Evolutionary conservation across 1,140 invertebrate genomes (phyloP), one percentile per base, ranked within the genome.

Genomic region (Calliphora vicina): DNA sequence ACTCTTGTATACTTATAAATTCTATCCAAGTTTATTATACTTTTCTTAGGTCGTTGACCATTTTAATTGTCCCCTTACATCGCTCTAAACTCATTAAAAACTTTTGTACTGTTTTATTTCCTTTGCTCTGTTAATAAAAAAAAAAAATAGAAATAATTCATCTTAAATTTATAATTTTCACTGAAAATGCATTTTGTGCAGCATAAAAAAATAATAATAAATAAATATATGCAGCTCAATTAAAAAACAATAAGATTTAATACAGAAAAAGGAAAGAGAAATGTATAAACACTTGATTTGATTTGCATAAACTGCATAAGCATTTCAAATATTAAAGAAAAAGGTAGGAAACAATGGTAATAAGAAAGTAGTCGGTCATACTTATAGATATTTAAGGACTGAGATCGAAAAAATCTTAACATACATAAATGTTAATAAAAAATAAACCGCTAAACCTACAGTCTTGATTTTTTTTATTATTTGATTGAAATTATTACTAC

Each of bases 221-320:
- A 35, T 2, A 35, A 2, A 2, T 35, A 35, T 67, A 67, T 67
- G 15, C 57, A 23, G 57, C 57, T 67, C 61, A 67, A 67, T 67
- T 67, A 25, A 67, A 67, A 67, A 67, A 67, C 61, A 67, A 67
- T 67, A 20, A 67, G 20, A 67, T 67, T 67, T 67, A 67, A 67
- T 5, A 23, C n/a, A 10, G 50, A 61, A 23, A 23, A 67, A 67
- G 61, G n/a, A 23, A 67, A 67, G 2, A 67, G 12, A 23, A 67
- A 67, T n/a, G 23, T 67, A 25, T 67, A 25, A 67, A 67, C 61
- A 67, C 61, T 67, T 20, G 61, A 67, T 67, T 67, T 67, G 61
- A 67, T 67, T 67, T 67, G 61, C 61, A 67, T 67, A 67, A 67
- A 25, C 9, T 50, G 10, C 35, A 2, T 2, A 35, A 35, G 35